Base-by-base conservation (phyloP, 2,888 invertebrate genomes). In the Hedya salicella region DNA sequence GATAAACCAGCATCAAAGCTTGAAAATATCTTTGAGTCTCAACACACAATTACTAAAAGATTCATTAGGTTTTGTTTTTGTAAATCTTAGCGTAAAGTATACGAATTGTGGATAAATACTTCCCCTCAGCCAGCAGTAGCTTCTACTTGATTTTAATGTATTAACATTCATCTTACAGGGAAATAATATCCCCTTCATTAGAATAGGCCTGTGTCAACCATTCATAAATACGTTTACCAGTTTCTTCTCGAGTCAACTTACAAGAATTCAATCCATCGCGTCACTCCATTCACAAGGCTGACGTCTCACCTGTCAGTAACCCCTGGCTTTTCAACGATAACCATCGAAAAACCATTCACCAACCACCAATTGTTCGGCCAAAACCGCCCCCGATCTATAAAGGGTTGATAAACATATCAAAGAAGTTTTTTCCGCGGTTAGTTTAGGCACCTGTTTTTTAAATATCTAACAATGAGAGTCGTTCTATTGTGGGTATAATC, bases 341-440 rank as follows among this genome's bases (percentile, higher is more conserved):
- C 81, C 83, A 89, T 89, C 88, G 80, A 79, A 77, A 81, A 77
- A 76, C 85, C 87, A 90, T 89, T 89, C 87, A 87, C 75, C 81
- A 86, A 81, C 80, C 79, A 78, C 75, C 79, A 77, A 88, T 90
- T 89, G 88, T 90, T 87, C 80, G 72, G 68, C 73, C 75, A 79
- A 83, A 83, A 82, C 82, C 84, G 82, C 87, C 90, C 88, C 84
- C 86, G 76, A 79, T 75, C 76, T 77, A 72, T 76, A 88, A 89
- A 89, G 88, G 87, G 86, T 88, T 89, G 90, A 91, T 91, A 91
- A 91, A 91, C 88, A 91, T 91, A 90, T 91, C 91, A 91, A 91
- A 88, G 81, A 82, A 75, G 74, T 75, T 82, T 81, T 82, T 85
- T 80, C 71, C 73, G 75, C 71, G 74, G 72, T 69, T 71, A 70